Conservation (phyloP, 1,140 invertebrate genomes). For the Elymnias hypermnestra region DNA sequence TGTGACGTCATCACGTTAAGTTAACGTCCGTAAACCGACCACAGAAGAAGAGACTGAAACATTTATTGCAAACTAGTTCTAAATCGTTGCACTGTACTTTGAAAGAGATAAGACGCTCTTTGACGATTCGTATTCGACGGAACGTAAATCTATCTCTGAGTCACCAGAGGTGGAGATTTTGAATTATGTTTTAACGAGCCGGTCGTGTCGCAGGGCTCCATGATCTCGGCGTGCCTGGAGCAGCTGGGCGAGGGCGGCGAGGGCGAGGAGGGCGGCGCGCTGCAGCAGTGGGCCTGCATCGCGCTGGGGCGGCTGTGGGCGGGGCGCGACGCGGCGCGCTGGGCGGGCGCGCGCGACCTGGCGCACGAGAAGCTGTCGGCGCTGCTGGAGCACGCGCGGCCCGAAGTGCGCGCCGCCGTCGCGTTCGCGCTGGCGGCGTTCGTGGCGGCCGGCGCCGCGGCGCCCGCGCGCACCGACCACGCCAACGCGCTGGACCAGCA, state of each 20-base stretch:
- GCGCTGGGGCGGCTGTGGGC: conserved; percentile 96
- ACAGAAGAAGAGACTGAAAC: too few relatives aligned
- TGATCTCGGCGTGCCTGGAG: conserved; percentile 93
- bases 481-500: conserved; percentile 95
- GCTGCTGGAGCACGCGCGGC: conserved; percentile 86
- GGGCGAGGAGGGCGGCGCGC: conserved; percentile 62
- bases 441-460: conserved; percentile 34
- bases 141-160: too few relatives aligned
- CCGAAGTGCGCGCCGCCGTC: conserved; percentile 92
- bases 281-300: conserved; percentile 93
- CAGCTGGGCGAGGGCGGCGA: conserved; percentile 81
- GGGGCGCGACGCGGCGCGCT: conserved; percentile 93
- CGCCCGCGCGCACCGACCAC: conserved; percentile 87
- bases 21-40: too few relatives aligned
- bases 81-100: too few relatives aligned
- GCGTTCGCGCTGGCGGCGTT: conserved; percentile 90
- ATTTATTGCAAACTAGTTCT: too few relatives aligned
- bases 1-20: too few relatives aligned
- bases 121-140: too few relatives aligned
- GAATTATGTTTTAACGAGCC: too few relatives aligned
- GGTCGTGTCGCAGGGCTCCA: conserved; percentile 85
- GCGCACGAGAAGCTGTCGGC: conserved; percentile 95
- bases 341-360: conserved; percentile 96
- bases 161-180: too few relatives aligned
- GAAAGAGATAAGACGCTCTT: too few relatives aligned